phyloP scores from a whole-genome alignment of 2,888 invertebrate genomes.

The Scelioninae gen. 1 region DNA sequence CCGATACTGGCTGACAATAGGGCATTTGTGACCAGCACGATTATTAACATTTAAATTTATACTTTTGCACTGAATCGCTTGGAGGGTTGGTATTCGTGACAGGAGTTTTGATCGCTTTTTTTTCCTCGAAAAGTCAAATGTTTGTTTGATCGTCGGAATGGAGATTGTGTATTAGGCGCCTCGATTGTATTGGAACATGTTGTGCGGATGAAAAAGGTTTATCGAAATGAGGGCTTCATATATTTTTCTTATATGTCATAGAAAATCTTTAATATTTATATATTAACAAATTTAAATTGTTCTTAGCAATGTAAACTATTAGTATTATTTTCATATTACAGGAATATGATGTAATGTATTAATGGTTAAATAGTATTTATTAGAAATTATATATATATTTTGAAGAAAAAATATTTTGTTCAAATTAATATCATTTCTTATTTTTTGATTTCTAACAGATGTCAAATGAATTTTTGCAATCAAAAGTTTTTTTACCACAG shows the following conservation, averaged over 20 bases:
- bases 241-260: not conserved
- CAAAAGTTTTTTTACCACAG: too few relatives aligned
- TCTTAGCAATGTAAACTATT: not conserved
- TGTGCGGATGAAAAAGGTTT: conserved; percentile 30
- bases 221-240: conserved; percentile 12
- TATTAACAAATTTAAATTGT: not conserved
- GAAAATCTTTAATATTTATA: not conserved
- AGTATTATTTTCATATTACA: too few relatives aligned
- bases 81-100: conserved; percentile 39
- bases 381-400: too few relatives aligned
- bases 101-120: conserved; percentile 51
- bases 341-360: too few relatives aligned
- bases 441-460: too few relatives aligned
- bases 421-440: too few relatives aligned
- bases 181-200: conserved; percentile 24
- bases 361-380: too few relatives aligned
- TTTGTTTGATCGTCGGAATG: conserved; percentile 56
- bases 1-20: conserved; percentile 49
- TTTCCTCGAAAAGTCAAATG: conserved; percentile 33
- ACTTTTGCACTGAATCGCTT: conserved; percentile 50
- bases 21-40: conserved; percentile 52
- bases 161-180: conserved; percentile 51
- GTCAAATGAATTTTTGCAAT: too few relatives aligned
- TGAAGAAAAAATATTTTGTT: too few relatives aligned
- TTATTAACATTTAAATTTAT: conserved; percentile 68